Conservation (phyloP, 1,140 invertebrate species). For the Psilanteris sp. region DNA sequence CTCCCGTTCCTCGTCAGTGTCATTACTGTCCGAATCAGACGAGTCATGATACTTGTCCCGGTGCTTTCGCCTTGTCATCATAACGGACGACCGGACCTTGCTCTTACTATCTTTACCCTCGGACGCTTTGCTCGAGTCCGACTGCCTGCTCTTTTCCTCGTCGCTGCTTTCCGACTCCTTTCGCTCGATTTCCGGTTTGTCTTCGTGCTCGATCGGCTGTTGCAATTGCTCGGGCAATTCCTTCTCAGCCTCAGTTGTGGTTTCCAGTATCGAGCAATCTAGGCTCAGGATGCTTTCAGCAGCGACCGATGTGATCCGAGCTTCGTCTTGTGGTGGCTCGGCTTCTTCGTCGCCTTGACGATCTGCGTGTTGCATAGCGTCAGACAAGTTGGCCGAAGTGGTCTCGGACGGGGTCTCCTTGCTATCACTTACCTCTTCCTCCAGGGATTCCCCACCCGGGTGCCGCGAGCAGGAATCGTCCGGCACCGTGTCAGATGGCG, state of each 20-base stretch:
- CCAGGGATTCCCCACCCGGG: conserved; percentile 74
- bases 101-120: conserved; percentile 2
- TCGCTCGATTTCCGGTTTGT: background rate
- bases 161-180: conserved; percentile 56
- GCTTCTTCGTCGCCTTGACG: conserved; percentile 56
- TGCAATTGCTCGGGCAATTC: too few species aligned
- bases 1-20: conserved; percentile 71
- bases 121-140: conserved; percentile 66
- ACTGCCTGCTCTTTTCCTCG: conserved; percentile 57
- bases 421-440: conserved; percentile 79
- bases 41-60: conserved; percentile 74
- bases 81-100: conserved; percentile 49
- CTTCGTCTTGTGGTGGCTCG: conserved; percentile 7
- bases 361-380: conserved; percentile 80
- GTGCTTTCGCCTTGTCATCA: conserved; percentile 69
- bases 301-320: too few species aligned
- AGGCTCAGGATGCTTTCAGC: background rate
- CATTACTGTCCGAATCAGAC: conserved; percentile 72
- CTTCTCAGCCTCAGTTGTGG: too few species aligned
- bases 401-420: conserved; percentile 78
- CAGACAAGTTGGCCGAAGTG: conserved; percentile 79
- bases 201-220: background rate
- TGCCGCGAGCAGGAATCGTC: conserved; percentile 72
- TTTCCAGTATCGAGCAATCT: conserved; percentile 11
- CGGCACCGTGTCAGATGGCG: conserved; percentile 43